phyloP scores from a whole-genome alignment of 2,113 vertebrate species.

The Balaenoptera acutorostrata region DNA sequence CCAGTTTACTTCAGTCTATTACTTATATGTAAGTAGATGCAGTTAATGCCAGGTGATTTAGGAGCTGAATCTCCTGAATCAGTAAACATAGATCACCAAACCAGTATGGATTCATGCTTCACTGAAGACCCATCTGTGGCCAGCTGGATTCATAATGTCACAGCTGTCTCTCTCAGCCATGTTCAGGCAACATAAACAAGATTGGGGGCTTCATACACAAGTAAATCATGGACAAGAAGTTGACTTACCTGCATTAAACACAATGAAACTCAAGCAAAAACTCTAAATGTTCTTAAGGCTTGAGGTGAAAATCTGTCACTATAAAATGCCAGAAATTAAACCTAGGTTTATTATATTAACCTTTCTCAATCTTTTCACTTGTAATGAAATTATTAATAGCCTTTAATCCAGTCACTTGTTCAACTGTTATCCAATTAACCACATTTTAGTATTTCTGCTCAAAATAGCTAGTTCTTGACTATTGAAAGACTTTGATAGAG shows the following conservation, averaged over 20 bases:
- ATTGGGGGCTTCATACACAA: background rate
- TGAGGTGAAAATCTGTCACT: background rate
- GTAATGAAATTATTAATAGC: background rate
- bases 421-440: background rate
- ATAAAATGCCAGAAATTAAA: background rate
- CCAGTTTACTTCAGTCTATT: constrained; percentile 13
- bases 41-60: constrained; percentile 39
- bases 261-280: background rate
- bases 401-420: background rate
- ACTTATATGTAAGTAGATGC: background rate
- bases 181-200: constrained; percentile 35
- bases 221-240: background rate
- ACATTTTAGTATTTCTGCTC: background rate
- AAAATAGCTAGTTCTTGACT: background rate
- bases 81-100: constrained; percentile 55
- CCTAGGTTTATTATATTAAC: background rate
- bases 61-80: background rate
- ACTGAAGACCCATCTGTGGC: constrained; percentile 37
- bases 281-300: background rate
- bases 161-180: constrained; percentile 40
- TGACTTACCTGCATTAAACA: background rate
- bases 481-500: background rate
- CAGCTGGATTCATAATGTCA: constrained; percentile 38
- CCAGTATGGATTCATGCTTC: constrained; percentile 44
- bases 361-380: background rate